Evolutionary conservation across 2,113 vertebrate genomes (phyloP), one percentile per base, ranked within the genome.

Genomic region (Nerophis lumbriciformis): DNA sequence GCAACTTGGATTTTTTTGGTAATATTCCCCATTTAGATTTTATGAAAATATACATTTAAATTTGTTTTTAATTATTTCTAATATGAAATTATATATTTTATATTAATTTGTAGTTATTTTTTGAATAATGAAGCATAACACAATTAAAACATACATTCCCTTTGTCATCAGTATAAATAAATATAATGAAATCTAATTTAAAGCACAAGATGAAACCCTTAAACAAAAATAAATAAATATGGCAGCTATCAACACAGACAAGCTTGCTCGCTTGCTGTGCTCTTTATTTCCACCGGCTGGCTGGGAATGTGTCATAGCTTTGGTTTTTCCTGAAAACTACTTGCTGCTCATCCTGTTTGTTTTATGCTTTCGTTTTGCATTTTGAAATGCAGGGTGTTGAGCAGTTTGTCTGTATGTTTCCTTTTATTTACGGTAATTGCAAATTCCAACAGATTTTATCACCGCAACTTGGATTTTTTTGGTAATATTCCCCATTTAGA

Each of bases 11-110:
- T 38, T 53, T 54, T 38, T 36, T 60, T 42, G 59, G 28, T 61
- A 37, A 42, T 39, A 45, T 71, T 74, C 53, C 60, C 67, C 51
- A 65, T 78, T 78, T 38, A 66, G 65, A 72, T 61, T 52, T 28
- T 4, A 10, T 11, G 5, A 52, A 52, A 48, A 15, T 3, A 37
- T 4, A 35, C 6, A 28, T 3, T 28, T 28, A n/a, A n/a, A n/a
- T n/a, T n/a, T n/a, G n/a, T n/a, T n/a, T n/a, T 28, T 2, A 4
- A 3, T 28, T 28, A 28, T 3, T 28, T 28, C 3, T 28, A 2
- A 28, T 28, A 28, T 28, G 28, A 28, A 28, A 28, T 28, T 28
- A 28, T 28, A 28, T 28, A 3, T 28, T 28, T 28, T 28, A 28
- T 28, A 28, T 28, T 28, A 3, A 28, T 28, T 28, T 28, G 4